Evolutionary conservation across 2,797 vertebrate genomes (phyloP), one percentile per base, ranked within the genome.

Genomic region (Fistularia tabacaria): DNA sequence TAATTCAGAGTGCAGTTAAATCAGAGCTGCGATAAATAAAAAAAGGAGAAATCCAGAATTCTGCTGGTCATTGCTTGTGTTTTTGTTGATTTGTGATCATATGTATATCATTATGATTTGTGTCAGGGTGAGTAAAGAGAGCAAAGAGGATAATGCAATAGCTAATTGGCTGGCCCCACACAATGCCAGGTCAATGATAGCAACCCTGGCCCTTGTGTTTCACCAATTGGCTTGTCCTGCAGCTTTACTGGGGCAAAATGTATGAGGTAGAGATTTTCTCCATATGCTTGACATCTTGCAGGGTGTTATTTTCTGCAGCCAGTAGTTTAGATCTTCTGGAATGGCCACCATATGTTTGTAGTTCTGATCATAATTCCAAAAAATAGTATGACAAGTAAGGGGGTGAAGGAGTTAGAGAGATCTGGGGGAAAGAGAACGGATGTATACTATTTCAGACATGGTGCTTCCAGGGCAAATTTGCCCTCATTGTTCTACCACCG

Each of bases 401-500:
- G 12, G 48, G 45, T 3, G 14, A 9, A 9, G 1, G 45, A 7
- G 45, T 46, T 49, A 15, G 9, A 38, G 41, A 49, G 48, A 39
- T 50, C 36, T 37, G 38, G 25, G 41, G 45, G 3, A 6, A 5
- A 15, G 1, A 8, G 14, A 9, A n/a, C 5, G 40, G 80, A 84
- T 81, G 71, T 78, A 61, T 55, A 66, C 71, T 76, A 74, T 84
- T 84, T 80, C 55, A 66, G 71, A 78, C 54, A 25, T 25, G 25
- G 25, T 25, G 25, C 25, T 81, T 75, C 71, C 43, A 68, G 59
- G 55, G 64, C 63, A 59, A 80, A 77, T 82, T 76, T 75, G 60
- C 49, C 55, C 64, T 78, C 70, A 87, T 88, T 88, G 84, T 87
- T 87, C 85, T 59, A 44, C 46, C 25, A 46, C 62, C 64, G 56